Percentiles rank a stretch among this genome's conserved stretches.
phyloP scores from a whole-genome alignment of 2,113 vertebrate species.

The Ctenomys sociabilis region DNA sequence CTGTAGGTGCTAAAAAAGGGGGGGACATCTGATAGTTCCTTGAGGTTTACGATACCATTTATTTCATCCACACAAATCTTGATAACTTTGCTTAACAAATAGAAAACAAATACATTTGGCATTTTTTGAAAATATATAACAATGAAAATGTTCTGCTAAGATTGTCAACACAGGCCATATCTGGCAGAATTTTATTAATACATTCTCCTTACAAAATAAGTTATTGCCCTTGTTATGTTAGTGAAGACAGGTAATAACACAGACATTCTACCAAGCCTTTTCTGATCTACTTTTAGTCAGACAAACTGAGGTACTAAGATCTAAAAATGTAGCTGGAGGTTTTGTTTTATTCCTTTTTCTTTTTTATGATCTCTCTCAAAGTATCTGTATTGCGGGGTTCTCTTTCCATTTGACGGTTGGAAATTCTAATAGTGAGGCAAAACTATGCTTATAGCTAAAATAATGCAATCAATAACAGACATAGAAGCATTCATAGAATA shows the following conservation, averaged over 20 bases:
- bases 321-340: background rate
- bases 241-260: background rate
- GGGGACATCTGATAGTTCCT: background rate
- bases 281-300: background rate
- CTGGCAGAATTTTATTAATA: background rate
- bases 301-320: background rate
- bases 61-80: background rate
- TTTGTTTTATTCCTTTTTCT: background rate
- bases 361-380: background rate
- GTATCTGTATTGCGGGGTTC: background rate
- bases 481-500: background rate
- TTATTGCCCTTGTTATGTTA: background rate
- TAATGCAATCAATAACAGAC: background rate
- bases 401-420: background rate
- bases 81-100: background rate
- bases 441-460: background rate
- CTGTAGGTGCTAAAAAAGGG: background rate
- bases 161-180: background rate
- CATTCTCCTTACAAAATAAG: background rate
- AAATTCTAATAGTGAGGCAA: slow-evolving; percentile 1
- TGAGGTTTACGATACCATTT: background rate
- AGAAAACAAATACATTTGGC: background rate
- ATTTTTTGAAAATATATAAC: background rate
- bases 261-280: background rate
- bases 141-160: background rate